Conservation (phyloP, 2,113 vertebrate genomes). For the Semnornis frantzii region DNA sequence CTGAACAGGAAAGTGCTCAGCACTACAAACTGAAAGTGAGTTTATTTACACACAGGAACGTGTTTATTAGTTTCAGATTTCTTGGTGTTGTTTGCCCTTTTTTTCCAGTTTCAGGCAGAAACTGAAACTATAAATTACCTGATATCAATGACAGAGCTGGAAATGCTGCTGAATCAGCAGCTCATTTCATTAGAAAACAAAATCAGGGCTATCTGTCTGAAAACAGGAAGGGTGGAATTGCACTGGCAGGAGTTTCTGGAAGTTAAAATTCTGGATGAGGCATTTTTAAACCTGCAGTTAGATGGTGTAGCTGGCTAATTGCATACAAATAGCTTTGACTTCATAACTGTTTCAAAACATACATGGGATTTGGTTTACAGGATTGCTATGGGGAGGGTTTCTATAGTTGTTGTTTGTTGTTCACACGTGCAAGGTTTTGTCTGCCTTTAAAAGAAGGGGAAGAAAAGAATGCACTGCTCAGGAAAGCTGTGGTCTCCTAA, state of each 20-base stretch:
- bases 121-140: background rate
- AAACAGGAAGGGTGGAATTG: conserved; percentile 48
- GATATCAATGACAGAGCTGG: background rate
- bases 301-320: background rate
- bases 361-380: background rate
- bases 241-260: background rate
- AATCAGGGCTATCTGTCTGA: background rate
- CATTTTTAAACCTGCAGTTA: conserved; percentile 5
- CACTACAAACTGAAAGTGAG: background rate
- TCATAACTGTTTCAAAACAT: background rate
- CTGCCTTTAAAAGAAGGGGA: background rate
- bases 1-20: background rate
- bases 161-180: conserved; percentile 2
- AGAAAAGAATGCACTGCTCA: background rate
- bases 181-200: background rate
- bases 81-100: background rate
- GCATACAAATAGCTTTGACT: background rate
- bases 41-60: background rate
- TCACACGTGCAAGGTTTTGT: background rate
- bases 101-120: background rate
- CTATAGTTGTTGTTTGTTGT: background rate
- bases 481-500: background rate
- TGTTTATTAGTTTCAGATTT: background rate
- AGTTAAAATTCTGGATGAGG: background rate
- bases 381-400: background rate